These are phyloP conservation scores for Lepus oiostolus DNA, from an alignment of 2,797 vertebrate genomes.

Conservation along the genomic window DNA sequence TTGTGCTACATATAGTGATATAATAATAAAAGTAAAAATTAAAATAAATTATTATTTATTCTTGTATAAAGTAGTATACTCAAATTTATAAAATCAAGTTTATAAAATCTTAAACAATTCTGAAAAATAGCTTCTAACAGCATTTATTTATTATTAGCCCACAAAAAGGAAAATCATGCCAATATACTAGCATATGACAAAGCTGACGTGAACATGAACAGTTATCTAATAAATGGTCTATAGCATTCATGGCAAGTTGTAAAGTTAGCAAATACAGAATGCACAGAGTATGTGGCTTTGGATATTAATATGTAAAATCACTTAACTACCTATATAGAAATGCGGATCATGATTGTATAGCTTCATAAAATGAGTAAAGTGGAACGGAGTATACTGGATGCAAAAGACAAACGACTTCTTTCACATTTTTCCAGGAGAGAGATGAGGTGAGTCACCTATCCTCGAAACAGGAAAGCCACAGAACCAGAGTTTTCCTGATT, in stretches of 20 bases:
- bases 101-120: not conserved
- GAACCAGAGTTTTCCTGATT: not conserved
- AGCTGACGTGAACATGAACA: slow-evolving; percentile 82
- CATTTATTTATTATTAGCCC: slow-evolving; percentile 66
- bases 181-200: slow-evolving; percentile 42
- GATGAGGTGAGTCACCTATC: not conserved
- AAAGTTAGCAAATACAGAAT: slow-evolving; percentile 68
- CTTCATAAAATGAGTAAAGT: not conserved
- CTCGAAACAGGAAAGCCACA: not conserved
- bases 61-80: not conserved
- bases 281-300: slow-evolving; percentile 73
- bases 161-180: slow-evolving; percentile 77
- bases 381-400: not conserved
- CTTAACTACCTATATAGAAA: not conserved
- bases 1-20: not conserved
- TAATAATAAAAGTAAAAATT: too few species aligned
- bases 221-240: slow-evolving; percentile 73
- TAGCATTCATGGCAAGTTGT: slow-evolving; percentile 70
- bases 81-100: not conserved
- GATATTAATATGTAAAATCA: slow-evolving; percentile 55
- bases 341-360: not conserved
- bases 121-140: not conserved
- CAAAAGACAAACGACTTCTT: not conserved
- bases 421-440: not conserved
- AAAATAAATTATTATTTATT: not conserved